phyloP scores from a whole-genome alignment of 2,888 invertebrate genomes.

The Leucoptera coffeella region DNA sequence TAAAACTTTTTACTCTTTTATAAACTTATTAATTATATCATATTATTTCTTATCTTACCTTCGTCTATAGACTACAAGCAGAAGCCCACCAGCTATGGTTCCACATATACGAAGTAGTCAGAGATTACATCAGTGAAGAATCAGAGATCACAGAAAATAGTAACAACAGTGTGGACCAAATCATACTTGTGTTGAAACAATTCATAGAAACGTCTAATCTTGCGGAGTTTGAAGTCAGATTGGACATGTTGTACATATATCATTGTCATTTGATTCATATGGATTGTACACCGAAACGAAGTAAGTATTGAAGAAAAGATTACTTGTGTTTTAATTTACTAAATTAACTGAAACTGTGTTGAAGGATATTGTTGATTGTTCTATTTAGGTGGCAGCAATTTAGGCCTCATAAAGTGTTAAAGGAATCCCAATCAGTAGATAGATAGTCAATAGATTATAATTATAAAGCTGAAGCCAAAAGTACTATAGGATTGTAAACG shows the following conservation, averaged over 20 bases:
- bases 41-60: not conserved
- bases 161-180: slow-evolving; percentile 11
- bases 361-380: too few species aligned
- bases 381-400: too few species aligned
- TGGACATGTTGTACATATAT: slow-evolving; percentile 73
- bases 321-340: too few species aligned
- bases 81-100: slow-evolving; percentile 87
- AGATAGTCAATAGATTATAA: too few species aligned
- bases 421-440: too few species aligned
- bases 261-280: slow-evolving; percentile 71
- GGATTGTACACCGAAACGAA: slow-evolving; percentile 25
- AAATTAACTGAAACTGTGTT: too few species aligned
- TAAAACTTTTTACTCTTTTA: too few species aligned
- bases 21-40: not conserved
- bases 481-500: too few species aligned
- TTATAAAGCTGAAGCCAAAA: too few species aligned
- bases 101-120: slow-evolving; percentile 69
- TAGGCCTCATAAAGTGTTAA: too few species aligned
- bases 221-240: slow-evolving; percentile 75
- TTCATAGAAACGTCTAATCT: slow-evolving; percentile 80
- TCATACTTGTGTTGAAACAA: slow-evolving; percentile 59
- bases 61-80: slow-evolving; percentile 47
- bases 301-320: slow-evolving; percentile 24
- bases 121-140: slow-evolving; percentile 48
- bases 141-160: slow-evolving; percentile 7